Conservation (phyloP, 35 echinoderm and acorn worm genomes). For the Ophiothrix spiculata region DNA sequence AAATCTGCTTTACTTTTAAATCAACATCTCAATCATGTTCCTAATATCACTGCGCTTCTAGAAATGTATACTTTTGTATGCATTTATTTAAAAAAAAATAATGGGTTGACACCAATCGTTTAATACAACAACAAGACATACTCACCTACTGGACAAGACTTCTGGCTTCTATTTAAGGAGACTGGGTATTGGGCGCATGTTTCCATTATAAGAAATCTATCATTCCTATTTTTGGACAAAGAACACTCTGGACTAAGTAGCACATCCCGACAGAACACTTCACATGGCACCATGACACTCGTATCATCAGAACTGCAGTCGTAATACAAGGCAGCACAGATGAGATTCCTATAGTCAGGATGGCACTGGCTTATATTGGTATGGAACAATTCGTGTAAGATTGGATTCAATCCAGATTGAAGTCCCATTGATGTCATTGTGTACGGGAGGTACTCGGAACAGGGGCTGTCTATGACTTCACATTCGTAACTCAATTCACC, state of each 20-base stretch:
- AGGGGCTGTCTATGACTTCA: neutral
- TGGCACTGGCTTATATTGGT: neutral
- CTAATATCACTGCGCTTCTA: too few relatives aligned
- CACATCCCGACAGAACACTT: neutral
- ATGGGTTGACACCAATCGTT: too few relatives aligned
- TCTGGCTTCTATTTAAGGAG: neutral
- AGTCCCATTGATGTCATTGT: slow-evolving; percentile 8
- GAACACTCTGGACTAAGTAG: neutral
- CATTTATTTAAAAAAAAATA: too few relatives aligned
- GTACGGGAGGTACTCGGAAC: neutral
- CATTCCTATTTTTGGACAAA: neutral
- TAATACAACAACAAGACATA: too few relatives aligned
- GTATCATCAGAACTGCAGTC: neutral
- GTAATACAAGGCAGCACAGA: neutral
- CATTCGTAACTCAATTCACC: too few relatives aligned
- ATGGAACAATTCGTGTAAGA: neutral
- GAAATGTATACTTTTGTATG: too few relatives aligned
- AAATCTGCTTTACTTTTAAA: too few relatives aligned
- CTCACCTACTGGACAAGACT: neutral
- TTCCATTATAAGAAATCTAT: neutral
- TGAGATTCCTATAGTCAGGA: neutral
- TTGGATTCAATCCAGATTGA: neutral
- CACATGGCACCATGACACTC: neutral
- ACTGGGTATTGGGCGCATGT: neutral
- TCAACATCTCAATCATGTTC: too few relatives aligned